Conservation (phyloP, 2,113 vertebrate genomes). For the Microcebus tavaratra region DNA sequence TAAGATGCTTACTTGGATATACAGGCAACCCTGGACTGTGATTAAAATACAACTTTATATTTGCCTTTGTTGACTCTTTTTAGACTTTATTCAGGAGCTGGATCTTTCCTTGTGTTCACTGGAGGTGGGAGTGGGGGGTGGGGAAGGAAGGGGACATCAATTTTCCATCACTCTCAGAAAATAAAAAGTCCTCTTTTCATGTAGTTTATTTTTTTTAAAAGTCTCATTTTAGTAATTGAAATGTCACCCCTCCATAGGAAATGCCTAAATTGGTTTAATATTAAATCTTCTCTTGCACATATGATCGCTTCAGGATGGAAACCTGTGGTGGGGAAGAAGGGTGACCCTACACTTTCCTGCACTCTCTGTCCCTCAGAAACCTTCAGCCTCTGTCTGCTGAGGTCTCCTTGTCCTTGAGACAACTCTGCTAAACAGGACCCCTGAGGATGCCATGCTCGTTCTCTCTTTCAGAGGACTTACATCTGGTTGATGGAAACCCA, state of each 20-base stretch:
- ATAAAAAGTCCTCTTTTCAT: background rate
- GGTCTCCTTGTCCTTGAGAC: background rate
- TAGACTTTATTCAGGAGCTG: background rate
- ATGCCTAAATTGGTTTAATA: background rate
- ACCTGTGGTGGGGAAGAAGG: no score
- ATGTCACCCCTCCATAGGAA: background rate
- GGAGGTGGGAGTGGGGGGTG: background rate
- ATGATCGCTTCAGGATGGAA: background rate
- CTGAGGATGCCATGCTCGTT: accelerated
- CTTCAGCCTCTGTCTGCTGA: background rate
- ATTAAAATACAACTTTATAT: background rate
- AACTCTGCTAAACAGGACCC: background rate
- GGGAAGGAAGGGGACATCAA: background rate
- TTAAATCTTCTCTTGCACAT: background rate
- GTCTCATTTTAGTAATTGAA: background rate
- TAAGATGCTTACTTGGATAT: background rate
- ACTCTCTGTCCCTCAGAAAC: background rate
- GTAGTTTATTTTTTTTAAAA: background rate
- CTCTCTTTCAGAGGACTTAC: background rate
- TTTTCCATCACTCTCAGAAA: background rate
- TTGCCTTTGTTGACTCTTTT: background rate
- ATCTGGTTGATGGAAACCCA: background rate
- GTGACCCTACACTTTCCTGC: background rate
- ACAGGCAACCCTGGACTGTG: no score
- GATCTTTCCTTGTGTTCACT: background rate